Conservation (phyloP, 2,888 invertebrate genomes). For the Tenthredo notha region DNA sequence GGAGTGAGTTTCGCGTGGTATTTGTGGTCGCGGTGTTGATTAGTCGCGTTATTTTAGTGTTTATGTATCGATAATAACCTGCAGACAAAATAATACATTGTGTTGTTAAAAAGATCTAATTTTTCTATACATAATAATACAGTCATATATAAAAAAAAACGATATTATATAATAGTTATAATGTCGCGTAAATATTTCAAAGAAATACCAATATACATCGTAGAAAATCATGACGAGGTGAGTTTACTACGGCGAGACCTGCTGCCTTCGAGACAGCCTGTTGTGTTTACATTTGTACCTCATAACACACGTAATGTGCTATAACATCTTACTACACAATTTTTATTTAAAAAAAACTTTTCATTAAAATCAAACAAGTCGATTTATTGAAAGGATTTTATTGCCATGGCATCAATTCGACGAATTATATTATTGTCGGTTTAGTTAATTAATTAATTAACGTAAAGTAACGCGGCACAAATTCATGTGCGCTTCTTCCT, state of each 20-base stretch:
- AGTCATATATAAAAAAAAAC: neutral
- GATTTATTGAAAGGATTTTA: neutral
- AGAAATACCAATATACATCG: constrained; percentile 88
- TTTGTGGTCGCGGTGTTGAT: constrained; percentile 58
- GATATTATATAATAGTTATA: neutral
- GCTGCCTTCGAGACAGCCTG: neutral
- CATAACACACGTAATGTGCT: neutral
- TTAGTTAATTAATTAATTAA: neutral
- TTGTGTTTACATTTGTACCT: neutral
- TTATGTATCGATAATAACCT: neutral
- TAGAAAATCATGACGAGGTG: constrained; percentile 89
- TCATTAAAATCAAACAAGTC: neutral
- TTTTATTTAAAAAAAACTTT: neutral
- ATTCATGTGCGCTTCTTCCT: neutral
- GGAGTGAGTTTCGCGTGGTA: constrained; percentile 60
- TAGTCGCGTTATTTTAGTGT: constrained; percentile 49
- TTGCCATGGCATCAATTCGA: neutral
- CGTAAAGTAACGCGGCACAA: neutral
- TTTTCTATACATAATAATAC: neutral
- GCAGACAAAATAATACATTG: neutral
- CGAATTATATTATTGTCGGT: neutral
- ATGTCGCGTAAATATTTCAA: constrained; percentile 79
- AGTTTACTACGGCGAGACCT: constrained; percentile 25
- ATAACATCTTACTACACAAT: neutral
- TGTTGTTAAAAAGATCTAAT: neutral